Percentiles rank a stretch among this genome's conserved stretches.
Evolutionary conservation across 2,113 vertebrate genomes (phyloP).

Genomic region (Pardalotus punctatus): DNA sequence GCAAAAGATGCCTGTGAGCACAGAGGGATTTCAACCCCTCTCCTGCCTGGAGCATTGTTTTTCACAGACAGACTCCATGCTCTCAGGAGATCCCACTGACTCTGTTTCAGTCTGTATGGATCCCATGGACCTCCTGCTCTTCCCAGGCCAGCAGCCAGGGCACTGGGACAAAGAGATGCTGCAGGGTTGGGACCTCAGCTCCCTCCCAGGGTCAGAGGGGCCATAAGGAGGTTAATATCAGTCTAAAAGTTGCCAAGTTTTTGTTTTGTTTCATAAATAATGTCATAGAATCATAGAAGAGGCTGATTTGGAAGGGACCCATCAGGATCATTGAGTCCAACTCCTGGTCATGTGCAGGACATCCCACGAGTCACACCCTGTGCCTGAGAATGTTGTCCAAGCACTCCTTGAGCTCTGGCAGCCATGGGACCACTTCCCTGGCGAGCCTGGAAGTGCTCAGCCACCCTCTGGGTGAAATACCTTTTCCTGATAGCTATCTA

Average conservation of each 20-base stretch:
- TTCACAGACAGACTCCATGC: not conserved
- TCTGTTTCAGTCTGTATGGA: not conserved
- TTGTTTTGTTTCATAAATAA: not conserved
- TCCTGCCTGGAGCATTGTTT: not conserved
- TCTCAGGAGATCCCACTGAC: not conserved
- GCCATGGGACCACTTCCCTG: not conserved
- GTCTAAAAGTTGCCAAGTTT: not conserved
- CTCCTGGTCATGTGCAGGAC: not conserved
- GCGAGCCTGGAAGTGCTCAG: not conserved
- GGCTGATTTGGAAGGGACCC: not conserved
- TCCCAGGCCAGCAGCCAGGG: not conserved
- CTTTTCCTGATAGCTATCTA: not conserved
- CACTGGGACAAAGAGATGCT: not conserved
- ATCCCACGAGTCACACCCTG: not conserved
- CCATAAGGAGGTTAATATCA: not conserved
- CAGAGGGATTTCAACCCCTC: not conserved
- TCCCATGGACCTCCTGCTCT: not conserved
- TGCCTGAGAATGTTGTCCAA: not conserved
- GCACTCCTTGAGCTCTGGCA: not conserved
- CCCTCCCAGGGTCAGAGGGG: not conserved
- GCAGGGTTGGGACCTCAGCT: not conserved
- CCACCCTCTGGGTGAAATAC: not conserved
- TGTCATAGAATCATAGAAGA: not conserved
- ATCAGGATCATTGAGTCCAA: not conserved
- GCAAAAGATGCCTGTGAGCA: not conserved